phyloP scores from a whole-genome alignment of 2,113 vertebrate genomes.

The Protobothrops flavoviridis region DNA sequence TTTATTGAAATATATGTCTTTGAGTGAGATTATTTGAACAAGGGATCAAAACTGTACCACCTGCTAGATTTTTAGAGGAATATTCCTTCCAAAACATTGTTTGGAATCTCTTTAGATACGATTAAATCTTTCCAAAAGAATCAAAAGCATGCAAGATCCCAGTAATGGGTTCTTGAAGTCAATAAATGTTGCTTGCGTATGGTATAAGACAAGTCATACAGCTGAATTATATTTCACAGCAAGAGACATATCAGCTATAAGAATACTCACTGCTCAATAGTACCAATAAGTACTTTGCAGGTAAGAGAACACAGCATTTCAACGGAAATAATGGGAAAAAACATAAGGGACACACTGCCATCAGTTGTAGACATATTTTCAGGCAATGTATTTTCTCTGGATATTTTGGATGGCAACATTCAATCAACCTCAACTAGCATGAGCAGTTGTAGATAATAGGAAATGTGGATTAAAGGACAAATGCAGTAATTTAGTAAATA shows the following conservation, averaged over 20 bases:
- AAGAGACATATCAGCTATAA: not conserved
- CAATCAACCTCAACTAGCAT: not conserved
- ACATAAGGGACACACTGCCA: not conserved
- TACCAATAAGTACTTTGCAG: not conserved
- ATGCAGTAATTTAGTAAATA: not conserved
- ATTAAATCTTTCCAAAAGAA: not conserved
- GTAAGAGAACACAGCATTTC: not conserved
- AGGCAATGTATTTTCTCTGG: not conserved
- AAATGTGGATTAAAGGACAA: not conserved
- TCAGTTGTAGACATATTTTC: not conserved
- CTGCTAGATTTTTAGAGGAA: not conserved
- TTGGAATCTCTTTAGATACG: not conserved
- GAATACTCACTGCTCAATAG: not conserved
- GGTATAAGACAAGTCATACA: not conserved
- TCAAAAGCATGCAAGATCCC: not conserved
- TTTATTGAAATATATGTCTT: not conserved
- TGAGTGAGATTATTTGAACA: not conserved
- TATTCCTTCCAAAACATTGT: not conserved
- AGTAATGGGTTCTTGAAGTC: not conserved
- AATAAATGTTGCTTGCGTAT: not conserved
- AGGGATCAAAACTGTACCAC: not conserved
- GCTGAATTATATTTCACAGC: not conserved
- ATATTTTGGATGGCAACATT: not conserved
- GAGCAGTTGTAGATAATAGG: not conserved
- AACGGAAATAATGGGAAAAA: not conserved